Evolutionary conservation across 1,140 invertebrate genomes (phyloP).

Genomic region (Euwallacea similis): DNA sequence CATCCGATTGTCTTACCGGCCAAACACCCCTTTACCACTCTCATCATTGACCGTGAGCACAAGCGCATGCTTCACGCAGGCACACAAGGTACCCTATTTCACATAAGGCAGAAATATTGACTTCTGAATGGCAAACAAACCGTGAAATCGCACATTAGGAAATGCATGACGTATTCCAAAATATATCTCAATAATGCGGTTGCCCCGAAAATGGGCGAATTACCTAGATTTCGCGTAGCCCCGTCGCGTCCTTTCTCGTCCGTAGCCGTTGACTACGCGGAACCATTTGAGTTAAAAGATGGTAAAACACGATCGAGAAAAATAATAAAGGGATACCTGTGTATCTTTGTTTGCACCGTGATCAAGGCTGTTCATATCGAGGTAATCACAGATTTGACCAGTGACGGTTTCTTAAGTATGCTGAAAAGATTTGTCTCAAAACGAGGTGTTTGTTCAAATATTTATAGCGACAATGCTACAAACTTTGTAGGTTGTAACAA

Average conservation of each 20-base stretch:
- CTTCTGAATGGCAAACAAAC: constrained; percentile 31
- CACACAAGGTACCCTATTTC: too few relatives aligned
- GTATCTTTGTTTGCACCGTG: constrained; percentile 25
- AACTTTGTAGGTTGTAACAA: constrained; percentile 25
- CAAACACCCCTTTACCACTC: too few relatives aligned
- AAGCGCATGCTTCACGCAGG: too few relatives aligned
- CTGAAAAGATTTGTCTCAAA: constrained; percentile 47
- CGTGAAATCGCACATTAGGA: constrained; percentile 40
- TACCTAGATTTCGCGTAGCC: constrained; percentile 46
- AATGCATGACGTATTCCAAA: constrained; percentile 38
- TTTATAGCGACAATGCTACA: constrained; percentile 42
- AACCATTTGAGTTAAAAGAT: constrained; percentile 29
- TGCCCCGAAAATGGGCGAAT: constrained; percentile 47
- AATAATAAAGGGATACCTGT: constrained; percentile 22
- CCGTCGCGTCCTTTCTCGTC: constrained; percentile 47
- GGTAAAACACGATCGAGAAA: constrained; percentile 7
- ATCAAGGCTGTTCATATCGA: constrained; percentile 32
- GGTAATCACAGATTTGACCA: constrained; percentile 11
- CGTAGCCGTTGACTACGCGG: constrained; percentile 40
- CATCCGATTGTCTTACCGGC: too few relatives aligned
- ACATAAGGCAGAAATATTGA: too few relatives aligned
- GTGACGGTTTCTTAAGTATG: constrained; percentile 15
- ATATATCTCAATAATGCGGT: constrained; percentile 16
- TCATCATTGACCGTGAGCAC: too few relatives aligned
- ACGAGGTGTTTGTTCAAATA: constrained; percentile 40